These are phyloP conservation scores for Netelia inedita DNA, from an alignment of 2,888 invertebrate genomes.

Conservation along the genomic window DNA sequence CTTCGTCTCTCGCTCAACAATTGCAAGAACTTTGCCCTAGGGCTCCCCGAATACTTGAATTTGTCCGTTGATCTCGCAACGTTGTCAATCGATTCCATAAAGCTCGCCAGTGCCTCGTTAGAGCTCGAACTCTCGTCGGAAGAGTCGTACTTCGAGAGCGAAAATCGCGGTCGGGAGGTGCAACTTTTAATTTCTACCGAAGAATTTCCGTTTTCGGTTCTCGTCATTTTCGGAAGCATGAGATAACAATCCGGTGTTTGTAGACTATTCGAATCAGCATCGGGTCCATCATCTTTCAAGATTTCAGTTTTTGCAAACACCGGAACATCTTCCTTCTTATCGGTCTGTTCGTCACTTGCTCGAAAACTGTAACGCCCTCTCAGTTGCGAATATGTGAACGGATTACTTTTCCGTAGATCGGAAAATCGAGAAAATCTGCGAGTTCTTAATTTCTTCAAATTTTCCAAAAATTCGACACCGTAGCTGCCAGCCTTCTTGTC, in stretches of 20 bases:
- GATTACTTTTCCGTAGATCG: slow-evolving; percentile 55
- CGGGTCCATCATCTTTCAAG: slow-evolving; percentile 33
- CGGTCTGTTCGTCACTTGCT: slow-evolving; percentile 1
- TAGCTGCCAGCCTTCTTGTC: neutral
- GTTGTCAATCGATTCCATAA: slow-evolving; percentile 70
- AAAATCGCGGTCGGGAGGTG: slow-evolving; percentile 58
- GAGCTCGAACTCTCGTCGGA: slow-evolving; percentile 72
- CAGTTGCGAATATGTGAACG: slow-evolving; percentile 60
- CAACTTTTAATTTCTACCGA: slow-evolving; percentile 52
- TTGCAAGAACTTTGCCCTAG: slow-evolving; percentile 79
- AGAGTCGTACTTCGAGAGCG: slow-evolving; percentile 70
- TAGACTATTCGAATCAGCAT: slow-evolving; percentile 40
- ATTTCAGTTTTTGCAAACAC: slow-evolving; percentile 22
- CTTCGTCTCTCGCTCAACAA: slow-evolving; percentile 78
- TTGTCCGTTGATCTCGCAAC: slow-evolving; percentile 71
- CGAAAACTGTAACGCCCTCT: slow-evolving; percentile 38
- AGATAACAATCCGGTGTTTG: slow-evolving; percentile 62
- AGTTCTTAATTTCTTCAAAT: slow-evolving; percentile 29
- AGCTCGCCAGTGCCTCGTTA: slow-evolving; percentile 69
- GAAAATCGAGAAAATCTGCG: slow-evolving; percentile 66
- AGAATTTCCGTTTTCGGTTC: slow-evolving; percentile 6
- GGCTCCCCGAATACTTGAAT: slow-evolving; percentile 78
- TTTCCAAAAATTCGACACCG: slow-evolving; percentile 4
- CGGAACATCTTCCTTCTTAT: neutral
- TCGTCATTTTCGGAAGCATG: slow-evolving; percentile 47